A percentile compares a stretch with the other conserved stretches of the same genome.
Conservation (phyloP, 2,797 vertebrate species). For the Lepus townsendii region DNA sequence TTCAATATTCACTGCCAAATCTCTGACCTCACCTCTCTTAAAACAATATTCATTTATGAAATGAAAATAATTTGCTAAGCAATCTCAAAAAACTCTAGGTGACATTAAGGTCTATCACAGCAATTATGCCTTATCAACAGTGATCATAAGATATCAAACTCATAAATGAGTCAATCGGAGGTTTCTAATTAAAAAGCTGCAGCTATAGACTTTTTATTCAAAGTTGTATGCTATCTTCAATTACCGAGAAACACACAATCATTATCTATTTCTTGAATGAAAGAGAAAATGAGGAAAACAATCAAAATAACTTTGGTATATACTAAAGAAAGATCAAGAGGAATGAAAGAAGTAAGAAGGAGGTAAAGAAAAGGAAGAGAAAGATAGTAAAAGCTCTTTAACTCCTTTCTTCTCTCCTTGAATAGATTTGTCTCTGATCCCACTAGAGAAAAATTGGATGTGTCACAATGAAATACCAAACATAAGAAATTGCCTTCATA, state of each 20-base stretch:
- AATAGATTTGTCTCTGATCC: not conserved
- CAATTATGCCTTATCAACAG: not conserved
- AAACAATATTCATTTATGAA: slow-evolving; percentile 52
- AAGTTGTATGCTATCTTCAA: not conserved
- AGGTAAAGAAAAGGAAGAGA: not conserved
- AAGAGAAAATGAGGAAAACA: not conserved
- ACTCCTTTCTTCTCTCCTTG: not conserved
- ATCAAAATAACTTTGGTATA: not conserved
- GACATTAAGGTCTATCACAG: not conserved
- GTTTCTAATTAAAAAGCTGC: not conserved
- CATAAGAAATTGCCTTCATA: not conserved
- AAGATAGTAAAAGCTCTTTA: not conserved
- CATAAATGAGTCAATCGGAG: not conserved
- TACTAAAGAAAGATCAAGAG: not conserved
- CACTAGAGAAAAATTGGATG: not conserved
- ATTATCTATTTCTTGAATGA: not conserved
- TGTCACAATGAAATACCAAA: not conserved
- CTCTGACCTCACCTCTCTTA: slow-evolving; percentile 30
- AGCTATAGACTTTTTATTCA: not conserved
- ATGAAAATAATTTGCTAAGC: slow-evolving; percentile 51
- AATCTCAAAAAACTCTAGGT: not conserved
- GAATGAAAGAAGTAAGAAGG: not conserved
- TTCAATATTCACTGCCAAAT: slow-evolving; percentile 24
- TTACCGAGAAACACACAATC: not conserved
- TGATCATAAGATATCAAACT: not conserved